These are phyloP conservation scores for Eremobia ochroleuca DNA, from an alignment of 2,888 invertebrate species.

Conservation along the genomic window DNA sequence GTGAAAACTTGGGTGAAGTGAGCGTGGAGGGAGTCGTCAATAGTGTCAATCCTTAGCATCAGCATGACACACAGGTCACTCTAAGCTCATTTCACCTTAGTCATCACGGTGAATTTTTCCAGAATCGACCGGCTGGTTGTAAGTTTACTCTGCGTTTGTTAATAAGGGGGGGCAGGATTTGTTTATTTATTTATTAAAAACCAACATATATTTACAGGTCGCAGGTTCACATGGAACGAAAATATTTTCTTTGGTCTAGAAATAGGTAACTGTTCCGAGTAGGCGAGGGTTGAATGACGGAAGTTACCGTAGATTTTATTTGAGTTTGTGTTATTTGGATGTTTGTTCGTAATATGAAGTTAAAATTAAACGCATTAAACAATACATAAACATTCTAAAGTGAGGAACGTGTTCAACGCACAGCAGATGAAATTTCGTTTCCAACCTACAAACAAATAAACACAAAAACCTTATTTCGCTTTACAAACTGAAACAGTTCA, in stretches of 20 bases:
- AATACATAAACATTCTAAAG: too few relatives aligned
- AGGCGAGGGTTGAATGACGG: too few relatives aligned
- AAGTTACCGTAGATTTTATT: too few relatives aligned
- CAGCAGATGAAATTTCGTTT: neutral
- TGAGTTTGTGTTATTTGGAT: neutral
- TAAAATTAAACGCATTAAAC: neutral
- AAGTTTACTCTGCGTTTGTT: neutral
- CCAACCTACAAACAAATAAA: neutral
- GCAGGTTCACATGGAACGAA: neutral
- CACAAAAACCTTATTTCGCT: neutral
- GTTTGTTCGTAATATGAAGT: neutral
- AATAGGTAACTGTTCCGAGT: neutral
- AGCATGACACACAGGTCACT: too few relatives aligned
- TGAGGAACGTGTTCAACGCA: too few relatives aligned
- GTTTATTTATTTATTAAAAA: too few relatives aligned
- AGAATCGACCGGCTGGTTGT: neutral
- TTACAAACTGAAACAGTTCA: slow-evolving; percentile 9
- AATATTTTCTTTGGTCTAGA: neutral
- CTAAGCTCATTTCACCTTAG: too few relatives aligned
- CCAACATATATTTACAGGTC: too few relatives aligned
- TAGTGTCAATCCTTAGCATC: too few relatives aligned
- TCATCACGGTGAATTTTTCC: too few relatives aligned
- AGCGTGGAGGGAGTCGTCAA: too few relatives aligned
- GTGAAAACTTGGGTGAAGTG: too few relatives aligned
- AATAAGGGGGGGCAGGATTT: neutral